These are phyloP conservation scores for Chalcis sispes DNA, from an alignment of 2,888 invertebrate genomes.

Conservation along the genomic window DNA sequence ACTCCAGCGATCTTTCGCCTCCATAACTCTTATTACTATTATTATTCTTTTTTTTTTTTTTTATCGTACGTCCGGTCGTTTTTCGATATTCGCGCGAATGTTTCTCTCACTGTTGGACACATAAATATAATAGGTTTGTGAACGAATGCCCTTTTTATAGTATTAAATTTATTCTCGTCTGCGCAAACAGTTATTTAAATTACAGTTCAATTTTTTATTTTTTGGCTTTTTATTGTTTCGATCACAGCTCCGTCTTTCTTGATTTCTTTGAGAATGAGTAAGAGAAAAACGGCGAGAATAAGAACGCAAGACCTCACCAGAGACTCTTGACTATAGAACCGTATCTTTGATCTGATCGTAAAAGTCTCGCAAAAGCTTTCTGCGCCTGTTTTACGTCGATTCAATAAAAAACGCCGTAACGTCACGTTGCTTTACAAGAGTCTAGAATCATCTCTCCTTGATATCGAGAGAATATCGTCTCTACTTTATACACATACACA, in stretches of 20 bases:
- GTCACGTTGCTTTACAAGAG: conserved; percentile 27
- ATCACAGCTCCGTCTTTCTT: background rate
- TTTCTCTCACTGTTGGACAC: background rate
- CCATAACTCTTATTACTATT: background rate
- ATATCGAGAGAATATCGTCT: too few species aligned
- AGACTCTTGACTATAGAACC: background rate
- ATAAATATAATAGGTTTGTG: background rate
- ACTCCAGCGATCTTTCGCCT: background rate
- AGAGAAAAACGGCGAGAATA: too few species aligned
- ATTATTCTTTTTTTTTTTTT: too few species aligned
- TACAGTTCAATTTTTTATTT: too few species aligned
- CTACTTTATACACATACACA: background rate
- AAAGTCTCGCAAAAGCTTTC: conserved; percentile 40
- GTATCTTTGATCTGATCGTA: conserved; percentile 25
- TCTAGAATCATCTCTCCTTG: conserved; percentile 9
- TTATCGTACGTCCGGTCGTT: background rate
- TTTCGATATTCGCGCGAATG: background rate
- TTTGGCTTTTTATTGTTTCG: too few species aligned
- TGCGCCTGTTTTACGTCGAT: conserved; percentile 26
- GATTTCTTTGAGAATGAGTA: too few species aligned
- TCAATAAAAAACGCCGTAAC: conserved; percentile 49
- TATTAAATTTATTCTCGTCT: background rate
- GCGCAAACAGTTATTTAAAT: conserved; percentile 5
- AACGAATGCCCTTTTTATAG: background rate
- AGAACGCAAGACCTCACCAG: background rate